Conservation (phyloP, 2,113 vertebrate species). For the Delphinus delphis region DNA sequence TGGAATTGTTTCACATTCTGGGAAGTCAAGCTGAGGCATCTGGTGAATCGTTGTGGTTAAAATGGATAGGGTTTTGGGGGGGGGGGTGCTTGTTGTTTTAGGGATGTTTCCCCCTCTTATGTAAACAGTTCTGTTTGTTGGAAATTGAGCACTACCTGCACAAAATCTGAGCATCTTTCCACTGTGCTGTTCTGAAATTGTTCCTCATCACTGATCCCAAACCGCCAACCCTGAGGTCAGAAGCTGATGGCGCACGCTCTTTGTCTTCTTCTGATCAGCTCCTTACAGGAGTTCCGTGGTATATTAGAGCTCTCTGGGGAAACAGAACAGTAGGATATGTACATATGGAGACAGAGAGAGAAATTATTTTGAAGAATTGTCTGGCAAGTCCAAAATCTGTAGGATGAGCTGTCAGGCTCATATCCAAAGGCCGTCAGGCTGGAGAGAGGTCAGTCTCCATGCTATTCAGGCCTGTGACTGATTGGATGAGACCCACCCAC, state of each 20-base stretch:
- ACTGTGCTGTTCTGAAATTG: rapidly evolving
- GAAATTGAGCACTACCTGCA: background rate
- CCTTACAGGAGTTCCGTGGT: background rate
- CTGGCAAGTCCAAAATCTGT: background rate
- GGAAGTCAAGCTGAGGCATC: background rate
- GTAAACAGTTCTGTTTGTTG: background rate
- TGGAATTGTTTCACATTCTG: background rate
- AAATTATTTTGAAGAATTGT: background rate
- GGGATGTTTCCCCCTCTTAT: background rate
- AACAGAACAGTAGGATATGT: background rate
- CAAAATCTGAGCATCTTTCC: background rate
- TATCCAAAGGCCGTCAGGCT: background rate
- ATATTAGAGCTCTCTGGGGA: background rate
- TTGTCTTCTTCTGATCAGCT: background rate
- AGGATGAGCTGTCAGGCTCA: background rate
- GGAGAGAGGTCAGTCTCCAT: background rate
- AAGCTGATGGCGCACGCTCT: background rate
- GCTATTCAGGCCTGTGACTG: background rate
- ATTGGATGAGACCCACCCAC: background rate
- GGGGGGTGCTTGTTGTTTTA: background rate
- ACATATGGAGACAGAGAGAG: background rate
- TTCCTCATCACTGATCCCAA: background rate
- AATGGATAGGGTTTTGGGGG: background rate
- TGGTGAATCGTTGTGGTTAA: background rate
- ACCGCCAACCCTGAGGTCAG: background rate